Conservation (phyloP, 2,113 vertebrate species). For the Scalopus aquaticus region DNA sequence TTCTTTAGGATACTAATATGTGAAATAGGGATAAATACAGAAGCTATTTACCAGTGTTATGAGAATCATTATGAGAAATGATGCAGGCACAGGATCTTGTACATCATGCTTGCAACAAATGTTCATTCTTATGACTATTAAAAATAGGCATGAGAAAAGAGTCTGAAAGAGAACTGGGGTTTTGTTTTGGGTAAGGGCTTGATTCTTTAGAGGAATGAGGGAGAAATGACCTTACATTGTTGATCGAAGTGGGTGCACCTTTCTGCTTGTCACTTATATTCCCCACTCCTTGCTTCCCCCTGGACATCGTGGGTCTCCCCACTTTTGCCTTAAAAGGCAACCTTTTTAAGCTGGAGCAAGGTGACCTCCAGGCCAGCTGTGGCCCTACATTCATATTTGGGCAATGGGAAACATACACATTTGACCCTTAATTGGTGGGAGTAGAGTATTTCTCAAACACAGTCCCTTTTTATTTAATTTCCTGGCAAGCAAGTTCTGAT, state of each 20-base stretch:
- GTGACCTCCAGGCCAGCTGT: not conserved
- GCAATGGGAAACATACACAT: not conserved
- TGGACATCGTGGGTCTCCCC: not conserved
- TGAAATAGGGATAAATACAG: not conserved
- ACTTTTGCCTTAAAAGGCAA: not conserved
- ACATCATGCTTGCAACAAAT: not conserved
- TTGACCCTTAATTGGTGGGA: not conserved
- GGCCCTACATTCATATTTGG: not conserved
- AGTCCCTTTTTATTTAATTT: not conserved
- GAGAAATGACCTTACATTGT: not conserved
- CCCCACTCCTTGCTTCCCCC: too few species aligned
- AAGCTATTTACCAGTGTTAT: not conserved
- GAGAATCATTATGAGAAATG: not conserved
- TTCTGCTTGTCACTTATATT: too few species aligned
- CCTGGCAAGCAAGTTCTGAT: not conserved
- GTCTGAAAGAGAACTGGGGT: not conserved
- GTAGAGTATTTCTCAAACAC: not conserved
- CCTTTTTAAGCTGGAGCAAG: not conserved
- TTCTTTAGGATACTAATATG: not conserved
- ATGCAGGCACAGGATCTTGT: not conserved
- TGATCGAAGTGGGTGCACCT: not conserved
- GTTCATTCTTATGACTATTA: not conserved
- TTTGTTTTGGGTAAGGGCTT: not conserved
- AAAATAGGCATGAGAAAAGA: slow-evolving; percentile 18
- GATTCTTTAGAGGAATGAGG: slow-evolving; percentile 7